Evolutionary conservation across 2,888 invertebrate genomes (phyloP).

Genomic region (Hydrotaea diabolus): DNA sequence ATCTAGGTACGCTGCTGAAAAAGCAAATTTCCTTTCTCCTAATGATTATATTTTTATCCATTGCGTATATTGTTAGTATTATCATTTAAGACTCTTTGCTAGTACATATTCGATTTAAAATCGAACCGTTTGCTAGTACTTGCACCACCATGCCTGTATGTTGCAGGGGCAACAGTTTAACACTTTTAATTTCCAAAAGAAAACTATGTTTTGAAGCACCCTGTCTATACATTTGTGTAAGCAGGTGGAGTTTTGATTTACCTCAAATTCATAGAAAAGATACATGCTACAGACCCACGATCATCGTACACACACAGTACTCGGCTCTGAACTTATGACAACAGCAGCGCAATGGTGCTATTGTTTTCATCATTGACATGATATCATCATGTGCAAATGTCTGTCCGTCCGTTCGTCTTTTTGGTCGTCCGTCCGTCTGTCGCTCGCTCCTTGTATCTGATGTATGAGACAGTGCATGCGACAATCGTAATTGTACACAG

Average conservation of each 20-base stretch:
- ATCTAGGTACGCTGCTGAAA: too few relatives aligned
- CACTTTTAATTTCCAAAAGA: too few relatives aligned
- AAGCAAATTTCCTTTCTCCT: too few relatives aligned
- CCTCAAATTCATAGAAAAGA: slow-evolving; percentile 11
- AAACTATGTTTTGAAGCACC: too few relatives aligned
- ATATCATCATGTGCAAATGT: background rate
- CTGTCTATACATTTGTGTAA: too few relatives aligned
- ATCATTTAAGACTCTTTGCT: too few relatives aligned
- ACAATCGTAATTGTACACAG: slow-evolving; percentile 8
- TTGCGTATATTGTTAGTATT: too few relatives aligned
- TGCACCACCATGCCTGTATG: background rate
- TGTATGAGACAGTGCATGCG: background rate
- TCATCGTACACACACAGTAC: background rate
- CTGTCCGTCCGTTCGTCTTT: background rate
- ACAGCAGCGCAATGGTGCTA: background rate
- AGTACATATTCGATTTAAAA: too few relatives aligned
- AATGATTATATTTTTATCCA: too few relatives aligned
- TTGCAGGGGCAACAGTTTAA: background rate
- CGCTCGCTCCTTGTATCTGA: background rate
- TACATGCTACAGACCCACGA: background rate
- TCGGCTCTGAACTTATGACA: background rate
- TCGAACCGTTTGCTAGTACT: too few relatives aligned
- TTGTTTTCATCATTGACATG: background rate
- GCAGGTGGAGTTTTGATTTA: too few relatives aligned
- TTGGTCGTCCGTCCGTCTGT: background rate